phyloP scores from a whole-genome alignment of 2,797 vertebrate species.

The Sphenopsis melanotis region DNA sequence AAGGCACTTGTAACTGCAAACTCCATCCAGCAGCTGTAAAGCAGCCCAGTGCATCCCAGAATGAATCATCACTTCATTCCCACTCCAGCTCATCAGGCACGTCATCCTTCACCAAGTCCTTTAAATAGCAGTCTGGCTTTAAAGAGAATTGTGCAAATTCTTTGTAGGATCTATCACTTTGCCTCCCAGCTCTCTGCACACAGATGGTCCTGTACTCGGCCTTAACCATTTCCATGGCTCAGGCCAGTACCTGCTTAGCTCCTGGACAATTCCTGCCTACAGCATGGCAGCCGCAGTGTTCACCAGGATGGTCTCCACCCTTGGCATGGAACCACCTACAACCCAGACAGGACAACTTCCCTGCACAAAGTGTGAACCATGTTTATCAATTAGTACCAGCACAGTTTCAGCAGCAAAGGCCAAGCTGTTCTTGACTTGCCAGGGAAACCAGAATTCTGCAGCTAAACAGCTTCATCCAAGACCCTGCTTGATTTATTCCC shows the following conservation, averaged over 20 bases:
- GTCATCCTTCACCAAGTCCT: neutral
- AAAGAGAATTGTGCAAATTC: neutral
- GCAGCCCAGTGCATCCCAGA: neutral
- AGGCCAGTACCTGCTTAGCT: neutral
- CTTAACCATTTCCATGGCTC: rapidly evolving
- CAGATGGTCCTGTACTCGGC: rapidly evolving
- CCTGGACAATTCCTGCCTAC: neutral
- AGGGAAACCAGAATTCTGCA: neutral
- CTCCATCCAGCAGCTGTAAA: neutral
- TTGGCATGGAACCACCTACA: neutral
- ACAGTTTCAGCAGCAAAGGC: neutral
- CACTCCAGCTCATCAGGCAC: neutral
- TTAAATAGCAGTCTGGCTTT: neutral
- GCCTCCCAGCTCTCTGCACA: neutral
- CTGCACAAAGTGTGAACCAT: neutral
- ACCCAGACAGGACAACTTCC: neutral
- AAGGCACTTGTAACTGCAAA: neutral
- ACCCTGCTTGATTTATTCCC: neutral
- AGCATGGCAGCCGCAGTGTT: rapidly evolving
- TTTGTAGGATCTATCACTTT: neutral
- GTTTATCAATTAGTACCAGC: neutral
- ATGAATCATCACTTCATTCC: neutral
- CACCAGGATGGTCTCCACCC: neutral
- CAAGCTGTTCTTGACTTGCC: neutral
- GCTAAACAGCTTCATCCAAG: neutral